Base-by-base conservation (phyloP, 1,140 invertebrate species). In the Macrobrachium rosenbergii region DNA sequence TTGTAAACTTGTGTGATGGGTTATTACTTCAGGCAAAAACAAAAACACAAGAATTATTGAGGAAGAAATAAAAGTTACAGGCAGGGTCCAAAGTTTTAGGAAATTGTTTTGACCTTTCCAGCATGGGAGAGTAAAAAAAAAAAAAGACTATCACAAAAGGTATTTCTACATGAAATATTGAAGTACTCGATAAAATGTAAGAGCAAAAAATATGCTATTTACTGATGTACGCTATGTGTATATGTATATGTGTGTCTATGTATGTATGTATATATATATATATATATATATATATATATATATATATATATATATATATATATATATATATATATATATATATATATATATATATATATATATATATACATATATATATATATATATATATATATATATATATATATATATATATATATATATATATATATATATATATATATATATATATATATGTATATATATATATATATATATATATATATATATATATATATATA, bases 391-490 rank as follows among this genome's bases (percentile, higher is more conserved):
- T 67, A 23, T 67, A 23, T 67, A 23, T 67, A 23, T 67, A 23
- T 67, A 23, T 67, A 23, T 67, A 23, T 67, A 23, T 67, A 67
- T 67, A 67, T 67, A 67, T 67, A 67, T 23, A 67, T 67, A 23
- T 23, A 67, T 67, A 67, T 67, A 12, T 67, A 67, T 67, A 12
- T 23, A 67, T 67, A 67, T 23, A 67, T 67, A 23, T 67, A 67
- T 67, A 67, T 67, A 23, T 69, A 28, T 69, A 28, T 69, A 28
- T 69, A 28, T 69, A 28, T 69, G 7, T 69, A 28, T 69, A 28
- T 69, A 21, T 69, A 28, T 69, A 28, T 69, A 28, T 69, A 28
- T 69, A 28, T 69, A 28, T 69, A 28, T 69, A 28, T 69, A 28
- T 69, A 28, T 69, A 28, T 69, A 28, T 69, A 28, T 69, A 28